Base-by-base conservation (phyloP, 2,113 vertebrate species). In the Cyanoderma ruficeps region DNA sequence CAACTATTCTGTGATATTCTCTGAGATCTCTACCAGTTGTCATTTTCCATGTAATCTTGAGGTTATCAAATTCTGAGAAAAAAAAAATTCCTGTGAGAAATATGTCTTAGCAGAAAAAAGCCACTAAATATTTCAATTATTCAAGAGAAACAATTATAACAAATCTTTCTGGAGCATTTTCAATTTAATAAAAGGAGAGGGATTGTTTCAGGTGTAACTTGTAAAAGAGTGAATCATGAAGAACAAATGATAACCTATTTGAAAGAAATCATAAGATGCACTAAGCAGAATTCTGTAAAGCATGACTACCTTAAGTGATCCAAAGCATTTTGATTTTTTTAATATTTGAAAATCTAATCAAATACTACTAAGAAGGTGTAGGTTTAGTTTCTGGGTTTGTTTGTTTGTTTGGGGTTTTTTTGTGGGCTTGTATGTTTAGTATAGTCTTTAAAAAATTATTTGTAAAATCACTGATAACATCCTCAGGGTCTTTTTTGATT, bases 371-470 rank as follows among this genome's bases (percentile, higher is more conserved):
- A 47, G 15, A 71, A 47, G 3, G 17, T 42, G 47, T 15, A 7
- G 2, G 5, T 18, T 65, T 14, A 3, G 2, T 0, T 50, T 70
- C 50, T 16, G 2, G 2, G 6, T 57, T 68, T 47, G 4, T 44
- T 52, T 85, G 15, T 4, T 69, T 4, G 18, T 4, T 44, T 44
- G 28, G n/a, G 11, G 7, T 0, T 1, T 41, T 85, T 85, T 42
- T 46, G 5, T 55, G 23, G 49, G 49, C 31, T 76, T 72, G 1
- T 20, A 21, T 56, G 7, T 57, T 91, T 87, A 68, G 3, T 2
- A 6, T 21, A 64, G 13, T 24, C 21, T 67, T 60, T 2, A 60
- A 90, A 86, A 53, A 4, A 23, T 39, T 53, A 33, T 70, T 78
- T 74, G 3, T 71, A 63, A 91, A 67, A 61, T 13, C 16, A 63